phyloP scores from a whole-genome alignment of 2,888 invertebrate species.

The Tipula confusa region DNA sequence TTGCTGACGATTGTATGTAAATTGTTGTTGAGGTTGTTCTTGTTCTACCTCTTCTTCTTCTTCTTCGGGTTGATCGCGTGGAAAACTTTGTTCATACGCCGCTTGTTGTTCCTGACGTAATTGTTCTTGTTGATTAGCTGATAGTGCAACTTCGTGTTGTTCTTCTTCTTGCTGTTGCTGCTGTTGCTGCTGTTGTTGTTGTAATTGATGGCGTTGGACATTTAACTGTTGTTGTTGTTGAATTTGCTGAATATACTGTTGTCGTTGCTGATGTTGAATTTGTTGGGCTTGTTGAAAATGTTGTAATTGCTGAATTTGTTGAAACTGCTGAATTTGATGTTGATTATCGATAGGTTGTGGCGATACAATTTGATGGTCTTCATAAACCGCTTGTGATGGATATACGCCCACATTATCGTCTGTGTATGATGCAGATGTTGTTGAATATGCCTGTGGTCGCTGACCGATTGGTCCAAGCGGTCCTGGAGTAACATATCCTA shows the following conservation, averaged over 20 bases:
- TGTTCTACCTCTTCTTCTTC: background rate
- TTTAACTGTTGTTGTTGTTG: constrained; percentile 31
- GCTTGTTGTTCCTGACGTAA: background rate
- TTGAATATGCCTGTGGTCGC: constrained; percentile 27
- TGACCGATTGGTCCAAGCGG: background rate
- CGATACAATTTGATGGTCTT: background rate
- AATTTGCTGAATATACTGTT: constrained; percentile 31
- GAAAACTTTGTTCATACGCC: constrained; percentile 27
- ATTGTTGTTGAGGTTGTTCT: background rate
- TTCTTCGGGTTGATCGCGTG: background rate
- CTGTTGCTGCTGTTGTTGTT: background rate
- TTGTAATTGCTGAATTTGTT: constrained; percentile 15
- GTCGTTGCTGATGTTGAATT: constrained; percentile 31
- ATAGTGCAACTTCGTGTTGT: background rate
- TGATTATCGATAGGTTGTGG: constrained; percentile 30
- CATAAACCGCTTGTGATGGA: background rate
- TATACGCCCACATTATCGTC: background rate
- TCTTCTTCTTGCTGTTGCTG: background rate
- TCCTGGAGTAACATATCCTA: background rate
- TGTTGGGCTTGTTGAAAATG: constrained; percentile 31
- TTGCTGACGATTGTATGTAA: background rate
- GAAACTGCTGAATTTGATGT: constrained; percentile 12
- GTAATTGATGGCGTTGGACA: constrained; percentile 7
- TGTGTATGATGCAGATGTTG: background rate
- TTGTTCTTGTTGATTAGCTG: background rate